phyloP scores from a whole-genome alignment of 2,888 invertebrate genomes.

The Chalcosyrphus nemorum region DNA sequence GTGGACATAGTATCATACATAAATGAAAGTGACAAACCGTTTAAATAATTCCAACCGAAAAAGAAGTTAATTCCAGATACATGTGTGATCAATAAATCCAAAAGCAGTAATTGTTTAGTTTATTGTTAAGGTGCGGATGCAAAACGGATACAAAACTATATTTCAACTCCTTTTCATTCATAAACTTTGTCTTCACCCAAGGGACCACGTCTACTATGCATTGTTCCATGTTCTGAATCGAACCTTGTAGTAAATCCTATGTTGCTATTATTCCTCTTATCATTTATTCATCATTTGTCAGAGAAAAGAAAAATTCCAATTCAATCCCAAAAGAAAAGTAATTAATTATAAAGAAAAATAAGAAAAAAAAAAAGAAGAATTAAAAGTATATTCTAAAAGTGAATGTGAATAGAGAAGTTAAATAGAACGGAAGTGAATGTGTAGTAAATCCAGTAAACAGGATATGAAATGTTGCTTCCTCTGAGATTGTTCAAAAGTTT shows the following conservation, averaged over 20 bases:
- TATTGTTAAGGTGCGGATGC: slow-evolving; percentile 1
- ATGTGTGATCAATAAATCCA: background rate
- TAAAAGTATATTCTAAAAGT: slow-evolving; percentile 7
- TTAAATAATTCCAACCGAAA: background rate
- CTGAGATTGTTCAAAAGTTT: slow-evolving; percentile 44
- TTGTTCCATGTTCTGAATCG: slow-evolving; percentile 26
- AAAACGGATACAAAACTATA: slow-evolving; percentile 38
- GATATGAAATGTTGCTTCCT: slow-evolving; percentile 62
- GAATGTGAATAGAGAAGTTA: slow-evolving; percentile 35
- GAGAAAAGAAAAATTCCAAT: slow-evolving; percentile 34
- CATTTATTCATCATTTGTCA: slow-evolving; percentile 37
- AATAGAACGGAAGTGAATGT: slow-evolving; percentile 62
- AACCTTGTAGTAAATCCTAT: slow-evolving; percentile 25
- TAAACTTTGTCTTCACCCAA: slow-evolving; percentile 3
- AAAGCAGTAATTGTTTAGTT: background rate
- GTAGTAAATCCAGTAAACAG: slow-evolving; percentile 42
- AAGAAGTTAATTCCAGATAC: no score
- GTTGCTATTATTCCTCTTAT: slow-evolving; percentile 18
- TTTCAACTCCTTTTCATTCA: slow-evolving; percentile 16
- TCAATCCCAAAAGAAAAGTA: slow-evolving; percentile 34
- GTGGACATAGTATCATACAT: background rate
- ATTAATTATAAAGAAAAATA: slow-evolving; percentile 44
- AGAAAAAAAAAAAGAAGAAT: background rate
- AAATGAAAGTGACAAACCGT: slow-evolving; percentile 29
- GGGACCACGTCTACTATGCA: slow-evolving; percentile 28